phyloP scores from a whole-genome alignment of 2,888 invertebrate species.

The Latheticus oryzae region DNA sequence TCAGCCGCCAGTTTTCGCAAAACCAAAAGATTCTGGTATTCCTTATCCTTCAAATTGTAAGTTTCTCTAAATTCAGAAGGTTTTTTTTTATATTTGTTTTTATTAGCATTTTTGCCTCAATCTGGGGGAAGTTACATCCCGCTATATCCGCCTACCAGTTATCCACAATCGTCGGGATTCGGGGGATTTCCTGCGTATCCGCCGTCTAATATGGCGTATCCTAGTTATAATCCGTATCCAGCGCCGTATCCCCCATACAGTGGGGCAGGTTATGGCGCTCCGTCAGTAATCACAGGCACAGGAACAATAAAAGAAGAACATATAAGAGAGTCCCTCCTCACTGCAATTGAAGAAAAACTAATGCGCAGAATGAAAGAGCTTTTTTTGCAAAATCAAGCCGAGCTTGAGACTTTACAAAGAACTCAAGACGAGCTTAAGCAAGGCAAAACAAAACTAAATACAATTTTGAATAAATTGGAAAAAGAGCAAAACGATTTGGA shows the following conservation, averaged over 20 bases:
- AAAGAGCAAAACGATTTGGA: constrained; percentile 84
- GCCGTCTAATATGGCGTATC: constrained; percentile 48
- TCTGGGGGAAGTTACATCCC: constrained; percentile 57
- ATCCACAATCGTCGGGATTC: constrained; percentile 39
- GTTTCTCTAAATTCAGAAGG: constrained; percentile 35
- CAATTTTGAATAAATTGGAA: constrained; percentile 80
- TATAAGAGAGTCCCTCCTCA: constrained; percentile 91
- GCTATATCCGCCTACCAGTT: constrained; percentile 49
- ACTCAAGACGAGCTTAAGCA: constrained; percentile 88
- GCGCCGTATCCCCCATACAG: constrained; percentile 49
- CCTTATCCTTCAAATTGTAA: constrained; percentile 71
- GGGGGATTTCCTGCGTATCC: constrained; percentile 43
- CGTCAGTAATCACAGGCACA: constrained; percentile 65
- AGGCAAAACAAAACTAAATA: constrained; percentile 85
- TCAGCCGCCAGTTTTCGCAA: constrained; percentile 92
- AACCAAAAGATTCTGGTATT: constrained; percentile 68
- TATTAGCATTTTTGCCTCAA: constrained; percentile 65
- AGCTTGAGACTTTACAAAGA: constrained; percentile 87
- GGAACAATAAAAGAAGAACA: constrained; percentile 96
- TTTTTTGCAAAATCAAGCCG: constrained; percentile 90
- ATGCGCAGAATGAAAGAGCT: constrained; percentile 88
- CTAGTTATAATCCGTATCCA: constrained; percentile 45
- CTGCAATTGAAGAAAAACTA: constrained; percentile 96
- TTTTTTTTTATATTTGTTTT: constrained; percentile 6
- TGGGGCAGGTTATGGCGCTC: constrained; percentile 45